phyloP scores from a whole-genome alignment of 1,140 invertebrate species.

The Sycophila sp. region DNA sequence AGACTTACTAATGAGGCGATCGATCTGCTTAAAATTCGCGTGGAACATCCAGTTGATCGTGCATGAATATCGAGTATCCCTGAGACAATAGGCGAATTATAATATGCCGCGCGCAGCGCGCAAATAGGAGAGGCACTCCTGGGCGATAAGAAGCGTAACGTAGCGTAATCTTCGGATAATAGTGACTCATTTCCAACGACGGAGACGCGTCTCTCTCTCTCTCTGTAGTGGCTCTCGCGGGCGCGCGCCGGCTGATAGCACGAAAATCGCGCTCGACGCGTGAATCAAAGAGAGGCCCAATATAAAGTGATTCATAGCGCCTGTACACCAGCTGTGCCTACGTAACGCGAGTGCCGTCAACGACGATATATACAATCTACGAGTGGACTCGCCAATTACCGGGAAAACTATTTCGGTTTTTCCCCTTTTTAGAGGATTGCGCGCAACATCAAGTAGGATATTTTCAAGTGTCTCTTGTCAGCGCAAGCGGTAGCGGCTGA shows the following conservation, averaged over 20 bases:
- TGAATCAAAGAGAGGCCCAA: background rate
- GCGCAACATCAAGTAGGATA: no score
- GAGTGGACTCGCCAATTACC: background rate
- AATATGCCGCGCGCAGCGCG: no score
- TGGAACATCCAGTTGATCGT: no score
- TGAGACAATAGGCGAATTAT: background rate
- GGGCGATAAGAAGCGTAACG: background rate
- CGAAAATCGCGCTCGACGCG: background rate
- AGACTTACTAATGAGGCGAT: no score
- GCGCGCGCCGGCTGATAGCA: background rate
- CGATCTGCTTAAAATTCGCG: no score
- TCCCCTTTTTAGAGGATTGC: no score
- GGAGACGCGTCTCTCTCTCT: background rate
- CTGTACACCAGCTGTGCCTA: background rate
- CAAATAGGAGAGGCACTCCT: background rate
- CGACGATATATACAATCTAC: no score
- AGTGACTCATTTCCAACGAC: background rate
- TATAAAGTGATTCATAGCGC: background rate
- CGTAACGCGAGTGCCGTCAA: background rate
- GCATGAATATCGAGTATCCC: no score
- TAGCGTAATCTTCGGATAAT: no score
- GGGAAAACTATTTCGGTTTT: no score
- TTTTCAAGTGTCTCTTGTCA: no score
- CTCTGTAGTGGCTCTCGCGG: background rate
- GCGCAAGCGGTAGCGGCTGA: no score